Evolutionary conservation across 1,140 invertebrate species (phyloP).

Genomic region (Brachionus koreanus): DNA sequence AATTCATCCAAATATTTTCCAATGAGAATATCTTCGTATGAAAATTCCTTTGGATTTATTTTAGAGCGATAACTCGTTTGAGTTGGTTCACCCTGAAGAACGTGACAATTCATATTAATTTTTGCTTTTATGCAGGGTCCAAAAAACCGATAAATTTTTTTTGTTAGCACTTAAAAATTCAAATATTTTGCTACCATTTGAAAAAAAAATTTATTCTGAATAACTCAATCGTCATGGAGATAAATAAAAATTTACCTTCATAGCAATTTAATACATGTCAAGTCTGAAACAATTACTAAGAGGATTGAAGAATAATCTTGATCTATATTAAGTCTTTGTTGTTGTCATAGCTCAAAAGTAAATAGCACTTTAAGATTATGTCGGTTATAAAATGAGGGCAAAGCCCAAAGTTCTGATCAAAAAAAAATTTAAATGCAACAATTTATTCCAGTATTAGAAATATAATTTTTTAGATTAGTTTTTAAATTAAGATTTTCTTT

Average conservation of each 20-base stretch:
- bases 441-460: slow-evolving; percentile 9
- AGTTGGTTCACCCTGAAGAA: neutral
- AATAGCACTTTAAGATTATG: neutral
- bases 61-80: neutral
- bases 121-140: slow-evolving; percentile 1
- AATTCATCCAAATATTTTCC: slow-evolving; percentile 34
- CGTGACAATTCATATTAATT: neutral
- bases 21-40: slow-evolving; percentile 35
- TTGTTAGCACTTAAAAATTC: neutral
- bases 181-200: slow-evolving; percentile 3
- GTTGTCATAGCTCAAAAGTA: slow-evolving; percentile 32
- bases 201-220: slow-evolving; percentile 23
- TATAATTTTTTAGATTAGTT: neutral
- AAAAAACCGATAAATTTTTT: neutral
- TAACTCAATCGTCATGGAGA: slow-evolving; percentile 28
- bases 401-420: neutral
- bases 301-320: neutral
- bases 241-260: slow-evolving; percentile 33
- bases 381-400: neutral
- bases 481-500: slow-evolving; percentile 11
- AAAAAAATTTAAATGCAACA: neutral
- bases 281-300: neutral
- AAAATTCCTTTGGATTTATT: neutral
- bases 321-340: slow-evolving; percentile 8
- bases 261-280: slow-evolving; percentile 10